Conservation (phyloP, 2,797 vertebrate species). For the Telmatherina bonti region DNA sequence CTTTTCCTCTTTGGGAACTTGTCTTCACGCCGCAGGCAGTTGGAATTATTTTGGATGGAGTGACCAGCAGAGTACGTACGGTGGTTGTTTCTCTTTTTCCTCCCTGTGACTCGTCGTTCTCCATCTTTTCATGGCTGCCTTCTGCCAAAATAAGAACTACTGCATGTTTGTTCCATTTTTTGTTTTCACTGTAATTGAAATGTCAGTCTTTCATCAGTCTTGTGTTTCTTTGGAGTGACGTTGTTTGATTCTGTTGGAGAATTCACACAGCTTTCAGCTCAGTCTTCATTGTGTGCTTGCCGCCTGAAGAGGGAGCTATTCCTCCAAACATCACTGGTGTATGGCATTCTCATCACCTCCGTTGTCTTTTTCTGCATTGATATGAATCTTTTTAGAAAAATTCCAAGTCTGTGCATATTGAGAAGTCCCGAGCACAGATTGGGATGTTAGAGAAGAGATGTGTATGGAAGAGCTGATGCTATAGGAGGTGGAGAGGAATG, state of each 20-base stretch:
- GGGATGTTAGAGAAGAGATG: background rate
- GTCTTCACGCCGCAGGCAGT: slow-evolving; percentile 88
- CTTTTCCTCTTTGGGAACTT: slow-evolving; percentile 77
- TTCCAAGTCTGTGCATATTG: background rate
- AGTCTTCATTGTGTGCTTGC: background rate
- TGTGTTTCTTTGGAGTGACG: background rate
- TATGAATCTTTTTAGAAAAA: background rate
- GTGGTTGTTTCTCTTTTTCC: background rate
- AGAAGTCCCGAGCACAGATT: background rate
- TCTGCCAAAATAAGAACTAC: slow-evolving; percentile 12
- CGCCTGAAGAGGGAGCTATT: slow-evolving; percentile 61
- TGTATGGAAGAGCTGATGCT: background rate
- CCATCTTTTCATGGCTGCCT: slow-evolving; percentile 13
- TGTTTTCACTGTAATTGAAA: slow-evolving; percentile 2
- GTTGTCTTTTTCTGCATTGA: background rate
- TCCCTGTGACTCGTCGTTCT: background rate
- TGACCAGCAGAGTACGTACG: slow-evolving; percentile 95
- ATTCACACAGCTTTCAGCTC: background rate
- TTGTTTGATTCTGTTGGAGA: background rate
- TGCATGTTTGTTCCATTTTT: slow-evolving; percentile 61
- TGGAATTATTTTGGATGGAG: slow-evolving; percentile 96
- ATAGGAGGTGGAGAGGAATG: too few species aligned
- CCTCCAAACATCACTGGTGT: background rate
- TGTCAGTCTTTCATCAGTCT: background rate
- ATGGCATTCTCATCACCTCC: background rate